Evolutionary conservation across 37 sponge, comb jelly and placozoan genomes (phyloP).

Genomic region (Theonella swinhoei): DNA sequence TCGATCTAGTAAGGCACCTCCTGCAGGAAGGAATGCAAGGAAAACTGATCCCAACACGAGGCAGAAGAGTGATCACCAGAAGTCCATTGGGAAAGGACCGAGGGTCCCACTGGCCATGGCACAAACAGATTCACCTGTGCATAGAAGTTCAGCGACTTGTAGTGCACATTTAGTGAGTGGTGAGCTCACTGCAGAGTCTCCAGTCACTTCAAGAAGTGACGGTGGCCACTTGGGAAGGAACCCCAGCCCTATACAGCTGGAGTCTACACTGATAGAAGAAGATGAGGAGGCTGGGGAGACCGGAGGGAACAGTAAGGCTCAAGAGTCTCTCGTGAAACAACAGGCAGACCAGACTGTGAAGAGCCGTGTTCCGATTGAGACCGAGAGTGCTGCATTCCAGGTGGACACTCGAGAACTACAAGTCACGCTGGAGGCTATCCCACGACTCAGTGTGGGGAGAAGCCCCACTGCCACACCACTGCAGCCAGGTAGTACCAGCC

Average conservation of each 20-base stretch:
- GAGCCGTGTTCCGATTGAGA: not conserved
- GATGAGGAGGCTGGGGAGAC: constrained; percentile 11
- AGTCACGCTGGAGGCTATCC: not conserved
- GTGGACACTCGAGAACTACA: not conserved
- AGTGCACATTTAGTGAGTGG: not conserved
- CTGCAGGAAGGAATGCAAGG: not conserved
- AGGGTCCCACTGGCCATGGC: not conserved
- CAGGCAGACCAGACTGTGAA: not conserved
- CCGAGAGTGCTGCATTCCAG: not conserved
- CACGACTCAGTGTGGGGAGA: not conserved
- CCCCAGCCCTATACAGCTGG: not conserved
- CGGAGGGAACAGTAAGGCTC: no score
- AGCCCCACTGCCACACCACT: no score
- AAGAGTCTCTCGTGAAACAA: not conserved
- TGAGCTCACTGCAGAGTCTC: not conserved
- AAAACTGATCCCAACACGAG: not conserved
- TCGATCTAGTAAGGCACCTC: not conserved
- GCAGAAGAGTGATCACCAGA: not conserved
- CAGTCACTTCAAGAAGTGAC: not conserved
- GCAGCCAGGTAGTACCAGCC: not conserved
- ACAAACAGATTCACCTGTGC: not conserved
- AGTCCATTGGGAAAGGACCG: not conserved
- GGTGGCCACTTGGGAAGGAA: not conserved
- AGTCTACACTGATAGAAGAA: constrained; percentile 1
- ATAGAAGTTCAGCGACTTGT: not conserved